Base-by-base conservation (phyloP, 2,797 vertebrate species). In the Spinibarbus caldwelli region DNA sequence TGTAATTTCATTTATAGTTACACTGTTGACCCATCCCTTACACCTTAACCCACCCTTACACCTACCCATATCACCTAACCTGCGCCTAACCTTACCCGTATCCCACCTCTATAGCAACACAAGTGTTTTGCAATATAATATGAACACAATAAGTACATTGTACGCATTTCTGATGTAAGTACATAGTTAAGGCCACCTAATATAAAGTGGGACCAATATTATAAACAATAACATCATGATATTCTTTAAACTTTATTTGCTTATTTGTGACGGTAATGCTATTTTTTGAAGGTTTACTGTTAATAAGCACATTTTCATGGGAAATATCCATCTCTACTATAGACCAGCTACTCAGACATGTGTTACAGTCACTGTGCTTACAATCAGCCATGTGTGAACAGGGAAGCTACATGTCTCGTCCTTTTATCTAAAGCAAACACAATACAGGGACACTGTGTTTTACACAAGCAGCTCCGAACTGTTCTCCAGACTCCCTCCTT, bases 391-490 rank as follows among this genome's bases (percentile, higher is more conserved):
- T 59, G 26, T 80, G 45, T 84, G 26, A 80, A 87, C 45, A 84
- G 14, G 12, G 36, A 57, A 72, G 15, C 59, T 80, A n/a, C n/a
- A 49, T 26, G 26, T 45, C 23, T 72, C 21, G 36, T 17, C 17
- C 82, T 85, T 45, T 81, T 84, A 75, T 84, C 79, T 71, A 81
- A 59, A 64, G 75, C 57, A 59, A 78, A 66, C 73, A 72, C 41
- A 70, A 78, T 71, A 66, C 43, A 45, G 59, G 79, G 52, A 23
- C 73, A 66, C 47, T 8, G 57, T 71, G n/a, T 45, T 29, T 87
- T 86, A 87, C 31, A 41, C 66, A 87, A 88, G 62, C 54, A 59
- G 57, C 64, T 85, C 57, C 68, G 64, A 71, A 77, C 84, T 34
- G 70, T 82, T 88, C 80, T 71, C 68, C 80, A 85, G 82, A 84